Conservation (phyloP, 2,888 invertebrate genomes). For the Heliconius ismenius region DNA sequence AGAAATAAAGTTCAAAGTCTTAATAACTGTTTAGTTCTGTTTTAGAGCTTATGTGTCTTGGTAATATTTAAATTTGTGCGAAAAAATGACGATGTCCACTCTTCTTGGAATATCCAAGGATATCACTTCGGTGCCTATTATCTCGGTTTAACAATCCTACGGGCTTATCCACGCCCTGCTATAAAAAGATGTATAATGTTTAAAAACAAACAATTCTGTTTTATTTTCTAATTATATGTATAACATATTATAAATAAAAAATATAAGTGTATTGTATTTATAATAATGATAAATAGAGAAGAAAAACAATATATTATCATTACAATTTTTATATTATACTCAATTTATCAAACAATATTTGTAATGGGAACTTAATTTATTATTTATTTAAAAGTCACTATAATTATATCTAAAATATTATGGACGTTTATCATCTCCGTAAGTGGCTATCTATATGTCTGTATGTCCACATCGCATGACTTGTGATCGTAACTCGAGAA, state of each 20-base stretch:
- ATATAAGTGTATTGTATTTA: neutral
- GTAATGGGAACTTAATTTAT: constrained; percentile 9
- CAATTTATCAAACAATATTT: constrained; percentile 11
- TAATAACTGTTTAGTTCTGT: too few relatives aligned
- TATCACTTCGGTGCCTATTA: too few relatives aligned
- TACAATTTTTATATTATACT: neutral
- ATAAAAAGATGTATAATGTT: too few relatives aligned
- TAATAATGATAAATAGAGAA: neutral
- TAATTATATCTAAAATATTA: constrained; percentile 16
- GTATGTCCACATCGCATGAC: constrained; percentile 1
- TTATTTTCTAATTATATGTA: neutral
- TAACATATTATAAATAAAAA: neutral
- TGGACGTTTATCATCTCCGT: neutral
- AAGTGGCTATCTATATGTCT: too few relatives aligned
- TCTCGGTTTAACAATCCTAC: too few relatives aligned
- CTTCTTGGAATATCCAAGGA: too few relatives aligned
- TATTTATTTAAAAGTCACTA: constrained; percentile 13
- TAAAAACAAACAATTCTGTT: too few relatives aligned
- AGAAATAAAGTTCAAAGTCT: too few relatives aligned
- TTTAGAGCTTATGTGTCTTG: too few relatives aligned
- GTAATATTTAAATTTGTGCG: too few relatives aligned
- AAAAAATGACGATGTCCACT: too few relatives aligned
- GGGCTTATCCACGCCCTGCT: too few relatives aligned
- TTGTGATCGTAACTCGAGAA: constrained; percentile 20
- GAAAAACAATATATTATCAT: constrained; percentile 19